These are phyloP conservation scores for Euzophera pinguis DNA, from an alignment of 2,888 invertebrate species.

Conservation along the genomic window DNA sequence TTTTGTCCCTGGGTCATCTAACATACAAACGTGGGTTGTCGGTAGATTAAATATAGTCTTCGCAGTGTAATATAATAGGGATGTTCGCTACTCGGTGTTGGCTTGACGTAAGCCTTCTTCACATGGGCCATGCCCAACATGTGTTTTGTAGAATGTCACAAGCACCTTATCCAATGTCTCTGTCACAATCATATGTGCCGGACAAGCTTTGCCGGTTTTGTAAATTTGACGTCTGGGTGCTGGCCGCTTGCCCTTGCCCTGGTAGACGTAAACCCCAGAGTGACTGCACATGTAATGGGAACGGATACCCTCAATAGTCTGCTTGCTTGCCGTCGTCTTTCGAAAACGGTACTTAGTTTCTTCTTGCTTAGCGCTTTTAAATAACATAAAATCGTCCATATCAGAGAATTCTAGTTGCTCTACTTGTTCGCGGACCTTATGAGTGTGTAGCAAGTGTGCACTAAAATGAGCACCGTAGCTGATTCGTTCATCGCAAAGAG, in stretches of 20 bases:
- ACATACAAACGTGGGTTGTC: too few relatives aligned
- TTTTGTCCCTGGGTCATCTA: too few relatives aligned
- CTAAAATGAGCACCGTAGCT: conserved; percentile 69
- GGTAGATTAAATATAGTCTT: too few relatives aligned
- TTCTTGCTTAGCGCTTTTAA: conserved; percentile 68
- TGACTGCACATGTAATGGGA: conserved; percentile 75
- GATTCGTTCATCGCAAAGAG: conserved; percentile 62
- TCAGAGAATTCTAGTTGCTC: conserved; percentile 61
- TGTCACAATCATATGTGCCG: conserved; percentile 71
- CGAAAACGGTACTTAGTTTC: conserved; percentile 65
- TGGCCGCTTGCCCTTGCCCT: conserved; percentile 71
- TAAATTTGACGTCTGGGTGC: conserved; percentile 71
- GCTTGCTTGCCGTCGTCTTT: conserved; percentile 71
- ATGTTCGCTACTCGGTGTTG: too few relatives aligned
- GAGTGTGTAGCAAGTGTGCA: conserved; percentile 54
- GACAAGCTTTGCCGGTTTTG: conserved; percentile 72
- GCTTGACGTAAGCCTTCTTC: too few relatives aligned
- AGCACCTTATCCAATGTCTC: conserved; percentile 63
- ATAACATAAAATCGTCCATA: conserved; percentile 69
- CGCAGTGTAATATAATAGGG: too few relatives aligned
- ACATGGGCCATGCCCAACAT: conserved; percentile 68
- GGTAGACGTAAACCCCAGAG: conserved; percentile 66
- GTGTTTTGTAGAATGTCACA: conserved; percentile 69
- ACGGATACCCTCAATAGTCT: conserved; percentile 66
- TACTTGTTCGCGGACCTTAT: conserved; percentile 57